phyloP scores from a whole-genome alignment of 2,113 vertebrate genomes.

The Butorides virescens region DNA sequence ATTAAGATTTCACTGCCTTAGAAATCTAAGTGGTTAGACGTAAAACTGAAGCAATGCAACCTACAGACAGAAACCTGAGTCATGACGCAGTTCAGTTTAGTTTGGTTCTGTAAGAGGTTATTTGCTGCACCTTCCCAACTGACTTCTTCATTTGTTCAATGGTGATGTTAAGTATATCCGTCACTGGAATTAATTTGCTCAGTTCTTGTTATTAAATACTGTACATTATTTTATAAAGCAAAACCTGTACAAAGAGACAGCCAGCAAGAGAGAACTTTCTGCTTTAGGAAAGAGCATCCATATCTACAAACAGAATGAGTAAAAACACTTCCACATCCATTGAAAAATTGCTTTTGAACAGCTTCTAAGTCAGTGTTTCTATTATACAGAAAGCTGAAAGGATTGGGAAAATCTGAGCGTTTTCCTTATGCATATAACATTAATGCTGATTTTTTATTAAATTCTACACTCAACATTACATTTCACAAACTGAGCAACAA shows the following conservation, averaged over 20 bases:
- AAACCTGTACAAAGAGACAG: slow-evolving; percentile 15
- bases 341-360: not conserved
- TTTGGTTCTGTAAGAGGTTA: slow-evolving; percentile 37
- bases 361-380: not conserved
- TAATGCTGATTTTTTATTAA: not conserved
- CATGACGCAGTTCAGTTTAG: not conserved
- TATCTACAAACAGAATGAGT: not conserved
- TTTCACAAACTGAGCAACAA: slow-evolving; percentile 45
- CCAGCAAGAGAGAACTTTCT: not conserved
- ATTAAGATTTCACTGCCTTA: not conserved
- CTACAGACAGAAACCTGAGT: slow-evolving; percentile 15
- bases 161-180: not conserved
- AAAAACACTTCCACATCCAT: not conserved
- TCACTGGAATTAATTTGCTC: not conserved
- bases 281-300: not conserved
- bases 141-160: not conserved
- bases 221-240: not conserved
- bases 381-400: not conserved
- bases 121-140: slow-evolving; percentile 36
- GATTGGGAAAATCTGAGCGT: not conserved
- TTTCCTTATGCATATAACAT: not conserved
- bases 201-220: not conserved
- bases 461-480: slow-evolving; percentile 33
- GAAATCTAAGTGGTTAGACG: not conserved
- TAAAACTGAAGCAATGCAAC: slow-evolving; percentile 13